Evolutionary conservation across 2,888 invertebrate genomes (phyloP).

Genomic region (Scaptomyza parva): DNA sequence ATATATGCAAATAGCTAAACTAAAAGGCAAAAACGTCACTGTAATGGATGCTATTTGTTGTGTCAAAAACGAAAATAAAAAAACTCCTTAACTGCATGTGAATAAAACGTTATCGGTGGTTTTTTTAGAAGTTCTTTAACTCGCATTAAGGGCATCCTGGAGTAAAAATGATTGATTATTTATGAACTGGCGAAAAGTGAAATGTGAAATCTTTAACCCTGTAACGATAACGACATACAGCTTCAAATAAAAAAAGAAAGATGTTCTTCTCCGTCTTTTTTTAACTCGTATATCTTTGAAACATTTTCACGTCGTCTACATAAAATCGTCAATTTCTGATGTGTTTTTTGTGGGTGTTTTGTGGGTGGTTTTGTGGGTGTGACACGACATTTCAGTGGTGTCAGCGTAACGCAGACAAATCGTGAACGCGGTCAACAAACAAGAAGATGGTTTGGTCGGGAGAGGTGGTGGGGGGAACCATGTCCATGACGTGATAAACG

Average conservation of each 20-base stretch:
- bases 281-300: conserved; percentile 15
- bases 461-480: conserved; percentile 4
- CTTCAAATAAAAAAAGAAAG: conserved; percentile 11
- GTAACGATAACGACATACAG: conserved; percentile 45
- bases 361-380: conserved; percentile 54
- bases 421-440: conserved; percentile 60
- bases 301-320: conserved; percentile 68
- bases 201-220: conserved; percentile 51
- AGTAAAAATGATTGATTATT: conserved; percentile 68
- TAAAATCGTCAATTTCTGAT: conserved; percentile 74
- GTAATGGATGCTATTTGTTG: neutral
- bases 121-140: conserved; percentile 17
- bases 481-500: conserved; percentile 65
- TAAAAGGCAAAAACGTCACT: neutral
- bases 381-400: conserved; percentile 68
- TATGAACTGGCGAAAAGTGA: conserved; percentile 38
- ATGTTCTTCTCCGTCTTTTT: conserved; percentile 17
- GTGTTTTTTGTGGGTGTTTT: conserved; percentile 48
- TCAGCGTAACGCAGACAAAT: conserved; percentile 68
- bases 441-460: neutral
- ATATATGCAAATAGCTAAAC: conserved; percentile 8
- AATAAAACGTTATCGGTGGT: neutral
- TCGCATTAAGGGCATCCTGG: conserved; percentile 27
- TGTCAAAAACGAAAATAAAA: neutral
- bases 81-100: neutral